These are phyloP conservation scores for Frankliniella fusca DNA, from an alignment of 2,888 invertebrate species.

Conservation along the genomic window DNA sequence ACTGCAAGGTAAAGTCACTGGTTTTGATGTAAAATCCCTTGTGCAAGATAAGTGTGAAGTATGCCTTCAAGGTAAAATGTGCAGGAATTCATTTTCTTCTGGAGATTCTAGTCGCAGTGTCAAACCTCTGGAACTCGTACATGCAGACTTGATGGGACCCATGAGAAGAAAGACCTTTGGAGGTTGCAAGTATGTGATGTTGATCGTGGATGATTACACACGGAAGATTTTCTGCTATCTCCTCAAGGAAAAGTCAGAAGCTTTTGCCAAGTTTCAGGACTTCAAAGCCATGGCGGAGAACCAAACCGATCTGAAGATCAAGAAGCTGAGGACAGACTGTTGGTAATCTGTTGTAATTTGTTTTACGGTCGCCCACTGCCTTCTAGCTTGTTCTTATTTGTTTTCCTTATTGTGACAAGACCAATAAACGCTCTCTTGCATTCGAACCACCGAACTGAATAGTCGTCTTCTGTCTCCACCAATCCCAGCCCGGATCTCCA, in stretches of 20 bases:
- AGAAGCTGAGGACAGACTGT: not conserved
- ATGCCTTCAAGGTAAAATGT: not conserved
- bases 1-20: not conserved
- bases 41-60: not conserved
- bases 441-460: too few relatives aligned
- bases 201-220: not conserved
- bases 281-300: not conserved
- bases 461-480: too few relatives aligned
- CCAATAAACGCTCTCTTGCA: too few relatives aligned
- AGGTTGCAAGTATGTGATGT: not conserved
- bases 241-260: not conserved
- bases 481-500: too few relatives aligned
- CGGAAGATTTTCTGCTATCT: not conserved
- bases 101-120: not conserved
- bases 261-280: not conserved
- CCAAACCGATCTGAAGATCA: not conserved
- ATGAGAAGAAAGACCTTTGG: not conserved
- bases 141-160: not conserved
- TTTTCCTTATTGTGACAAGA: too few relatives aligned
- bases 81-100: not conserved
- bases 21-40: not conserved
- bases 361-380: too few relatives aligned
- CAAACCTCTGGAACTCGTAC: not conserved
- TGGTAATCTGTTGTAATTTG: too few relatives aligned
- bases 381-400: too few relatives aligned